Base-by-base conservation (phyloP, 2,888 invertebrate species). In the Drosophila maculinotata region DNA sequence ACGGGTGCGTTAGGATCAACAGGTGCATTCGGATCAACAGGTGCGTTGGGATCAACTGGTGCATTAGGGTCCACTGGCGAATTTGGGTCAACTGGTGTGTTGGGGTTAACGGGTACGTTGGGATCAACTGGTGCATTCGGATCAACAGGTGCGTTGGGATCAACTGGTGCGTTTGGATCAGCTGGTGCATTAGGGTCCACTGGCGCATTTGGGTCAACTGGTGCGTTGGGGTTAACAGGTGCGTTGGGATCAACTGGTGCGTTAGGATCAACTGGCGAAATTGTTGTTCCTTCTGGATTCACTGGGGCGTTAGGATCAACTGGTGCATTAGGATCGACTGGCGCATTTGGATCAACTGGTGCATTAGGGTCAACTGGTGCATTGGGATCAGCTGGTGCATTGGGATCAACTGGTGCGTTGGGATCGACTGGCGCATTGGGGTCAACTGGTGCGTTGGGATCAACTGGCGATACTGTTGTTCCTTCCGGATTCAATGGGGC, bases 21-120 rank as follows among this genome's bases (percentile, higher is more conserved):
- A 9, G 76, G 60, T 1, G 66, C 42, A 3, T 52, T 65, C 0
- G 76, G 74, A 2, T 66, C 44, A 0, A 53, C 54, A 1, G 77
- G 65, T 1, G 51, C 36, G 0, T 58, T 73, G 0, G 67, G 73
- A 23, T 70, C 30, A 0, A 57, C 35, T 2, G 69, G 59, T 0
- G 45, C 42, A 0, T 59, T 70, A 0, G 75, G 60, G 0, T 67
- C 44, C 0, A 66, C 57, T 1, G 77, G 66, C 0, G 56, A 52
- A 0, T 38, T 67, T 0, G 76, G 73, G 9, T 72, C 33, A 0
- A 47, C 23, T 7, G 71, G 53, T n/a, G 49, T 20, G 0, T 56
- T 72, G 0, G 72, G 69, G 0, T 59, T 45, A 0, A 54, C 45
- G 17, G 70, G 53, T 1, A 64, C 33, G 1, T 51, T 65, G 0